Percentiles rank a stretch among this genome's conserved stretches.
Conservation (phyloP, 64 coral and sea anemone genomes). For the Exaiptasia diaphana region DNA sequence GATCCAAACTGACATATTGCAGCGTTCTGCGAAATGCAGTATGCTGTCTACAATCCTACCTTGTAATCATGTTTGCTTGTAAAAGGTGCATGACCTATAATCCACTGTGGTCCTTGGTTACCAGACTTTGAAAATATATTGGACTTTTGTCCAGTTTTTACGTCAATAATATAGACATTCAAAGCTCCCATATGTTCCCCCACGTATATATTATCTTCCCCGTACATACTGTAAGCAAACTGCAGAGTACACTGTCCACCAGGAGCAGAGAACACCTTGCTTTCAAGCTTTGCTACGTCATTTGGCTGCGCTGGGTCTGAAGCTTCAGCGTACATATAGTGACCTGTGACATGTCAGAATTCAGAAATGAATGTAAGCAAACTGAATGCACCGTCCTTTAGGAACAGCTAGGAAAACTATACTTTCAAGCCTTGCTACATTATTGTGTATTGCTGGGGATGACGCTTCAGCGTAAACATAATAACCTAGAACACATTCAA, state of each 20-base stretch:
- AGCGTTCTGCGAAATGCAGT: too few species aligned
- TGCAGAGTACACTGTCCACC: slow-evolving; percentile 40
- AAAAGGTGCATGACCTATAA: slow-evolving; percentile 16
- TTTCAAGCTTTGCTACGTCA: slow-evolving; percentile 51
- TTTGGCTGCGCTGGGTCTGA: slow-evolving; percentile 48
- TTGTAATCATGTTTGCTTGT: slow-evolving; percentile 11
- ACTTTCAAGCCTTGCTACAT: slow-evolving; percentile 49
- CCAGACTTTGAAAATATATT: slow-evolving; percentile 44
- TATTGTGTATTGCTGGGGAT: slow-evolving; percentile 28
- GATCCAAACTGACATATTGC: too few species aligned
- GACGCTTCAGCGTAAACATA: slow-evolving; percentile 69
- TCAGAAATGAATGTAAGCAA: too few species aligned
- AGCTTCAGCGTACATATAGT: slow-evolving; percentile 66
- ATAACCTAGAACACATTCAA: too few species aligned
- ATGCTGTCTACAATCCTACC: too few species aligned
- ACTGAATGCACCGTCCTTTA: slow-evolving; percentile 51
- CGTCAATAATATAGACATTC: slow-evolving; percentile 37
- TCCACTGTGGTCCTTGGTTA: slow-evolving; percentile 58
- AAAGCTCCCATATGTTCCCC: slow-evolving; percentile 37
- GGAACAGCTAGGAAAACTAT: slow-evolving; percentile 8
- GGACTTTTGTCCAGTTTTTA: neutral
- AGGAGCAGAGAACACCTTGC: slow-evolving; percentile 27
- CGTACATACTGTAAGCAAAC: slow-evolving; percentile 81
- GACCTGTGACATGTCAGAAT: slow-evolving; percentile 11
- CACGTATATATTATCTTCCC: too few species aligned